Evolutionary conservation across 2,888 invertebrate species (phyloP), one percentile per base, ranked within the genome.

Genomic region (Clanis bilineata): DNA sequence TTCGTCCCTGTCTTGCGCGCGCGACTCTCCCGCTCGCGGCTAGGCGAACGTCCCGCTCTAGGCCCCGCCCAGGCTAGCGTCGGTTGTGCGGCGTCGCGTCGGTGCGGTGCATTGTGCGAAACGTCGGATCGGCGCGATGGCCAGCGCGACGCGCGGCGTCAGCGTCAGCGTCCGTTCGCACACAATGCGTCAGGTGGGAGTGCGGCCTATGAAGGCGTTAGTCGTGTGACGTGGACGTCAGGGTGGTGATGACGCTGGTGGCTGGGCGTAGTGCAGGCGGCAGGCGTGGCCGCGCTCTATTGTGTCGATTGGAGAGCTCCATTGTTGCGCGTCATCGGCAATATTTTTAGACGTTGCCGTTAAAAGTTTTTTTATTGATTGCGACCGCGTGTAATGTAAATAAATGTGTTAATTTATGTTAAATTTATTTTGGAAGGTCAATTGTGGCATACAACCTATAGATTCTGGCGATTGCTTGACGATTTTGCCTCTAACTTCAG

Each of bases 141-240:
- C n/a, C n/a, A n/a, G n/a, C n/a, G n/a, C n/a, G n/a, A n/a, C n/a
- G n/a, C n/a, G n/a, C n/a, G n/a, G n/a, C n/a, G n/a, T n/a, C n/a
- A n/a, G n/a, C n/a, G n/a, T n/a, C n/a, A n/a, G n/a, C n/a, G n/a
- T n/a, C n/a, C n/a, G 80, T 82, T 82, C 85, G 88, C 90, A 91
- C 91, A 91, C 90, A 74, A 87, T 83, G 83, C 71, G 67, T 69
- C 85, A 88, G 90, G 89, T 90, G 90, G 90, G 85, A 83, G 90
- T 89, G 83, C 74, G 83, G 73, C 89, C 87, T 86, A 88, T 83
- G 85, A 87, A 89, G 91, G 90, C 91, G 90, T 91, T 90, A 91
- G 90, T 92, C 39, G 39, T 7, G 18, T 41, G 41, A 41, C 41
- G 41, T 4, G 91, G 89, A 91, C 90, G 90, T 88, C 88, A 89